phyloP scores from a whole-genome alignment of 2,797 vertebrate genomes.

The Danio tinwini region DNA sequence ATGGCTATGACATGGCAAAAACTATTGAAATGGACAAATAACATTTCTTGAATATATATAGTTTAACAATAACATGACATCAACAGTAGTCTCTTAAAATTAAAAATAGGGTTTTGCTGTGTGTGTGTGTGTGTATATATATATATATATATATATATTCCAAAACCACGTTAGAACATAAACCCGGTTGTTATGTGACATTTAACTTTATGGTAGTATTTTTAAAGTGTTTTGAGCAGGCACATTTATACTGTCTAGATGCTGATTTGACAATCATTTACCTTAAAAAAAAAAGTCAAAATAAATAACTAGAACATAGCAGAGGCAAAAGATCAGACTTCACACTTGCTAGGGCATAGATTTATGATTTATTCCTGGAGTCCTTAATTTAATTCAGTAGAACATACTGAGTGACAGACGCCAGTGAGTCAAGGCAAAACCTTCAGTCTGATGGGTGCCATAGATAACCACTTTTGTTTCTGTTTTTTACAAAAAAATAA shows the following conservation, averaged over 20 bases:
- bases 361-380: background rate
- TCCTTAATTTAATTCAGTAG: slow-evolving; percentile 5
- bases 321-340: slow-evolving; percentile 7
- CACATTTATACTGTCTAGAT: background rate
- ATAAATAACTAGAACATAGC: background rate
- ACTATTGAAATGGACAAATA: no score
- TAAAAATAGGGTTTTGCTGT: no score
- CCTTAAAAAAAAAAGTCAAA: no score
- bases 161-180: background rate
- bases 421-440: background rate
- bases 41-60: no score
- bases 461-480: background rate
- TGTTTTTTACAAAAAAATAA: background rate
- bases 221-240: background rate
- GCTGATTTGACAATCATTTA: background rate
- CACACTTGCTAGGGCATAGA: slow-evolving; percentile 3
- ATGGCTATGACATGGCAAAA: no score
- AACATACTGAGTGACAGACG: background rate
- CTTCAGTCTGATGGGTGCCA: background rate
- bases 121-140: no score
- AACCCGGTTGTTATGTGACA: background rate
- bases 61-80: no score
- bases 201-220: background rate
- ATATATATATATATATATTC: no score
- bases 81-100: no score